A percentile compares a stretch with the other conserved stretches of the same genome.
Evolutionary conservation across 2,888 invertebrate species (phyloP).

Genomic region (Acrobasis suavella): DNA sequence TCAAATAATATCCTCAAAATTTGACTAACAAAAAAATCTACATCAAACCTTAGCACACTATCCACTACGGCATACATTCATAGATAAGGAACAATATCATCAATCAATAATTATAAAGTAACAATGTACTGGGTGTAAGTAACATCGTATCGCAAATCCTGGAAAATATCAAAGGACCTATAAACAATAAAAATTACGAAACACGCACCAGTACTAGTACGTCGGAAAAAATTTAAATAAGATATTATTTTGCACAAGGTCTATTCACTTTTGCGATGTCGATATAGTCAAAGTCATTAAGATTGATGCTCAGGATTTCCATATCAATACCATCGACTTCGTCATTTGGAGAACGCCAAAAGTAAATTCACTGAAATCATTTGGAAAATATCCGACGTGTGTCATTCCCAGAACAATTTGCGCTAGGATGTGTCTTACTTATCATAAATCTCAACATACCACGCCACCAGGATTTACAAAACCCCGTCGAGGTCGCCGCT

Average conservation of each 20-base stretch:
- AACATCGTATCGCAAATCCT: constrained; percentile 17
- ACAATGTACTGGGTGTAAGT: constrained; percentile 46
- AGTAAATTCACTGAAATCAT: constrained; percentile 1
- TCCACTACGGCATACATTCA: constrained; percentile 80
- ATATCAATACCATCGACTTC: too few species aligned
- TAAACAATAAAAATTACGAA: neutral
- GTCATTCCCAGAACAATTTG: neutral
- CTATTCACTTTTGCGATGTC: neutral
- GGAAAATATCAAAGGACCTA: constrained; percentile 21
- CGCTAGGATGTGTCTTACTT: constrained; percentile 14
- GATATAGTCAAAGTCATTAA: neutral
- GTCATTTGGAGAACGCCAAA: neutral
- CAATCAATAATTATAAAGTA: constrained; percentile 68
- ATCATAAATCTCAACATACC: constrained; percentile 9
- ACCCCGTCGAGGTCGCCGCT: constrained; percentile 25
- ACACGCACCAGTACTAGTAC: too few species aligned
- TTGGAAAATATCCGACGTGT: constrained; percentile 4
- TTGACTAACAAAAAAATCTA: constrained; percentile 77
- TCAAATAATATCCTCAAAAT: constrained; percentile 75
- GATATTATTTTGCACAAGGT: neutral
- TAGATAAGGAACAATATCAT: constrained; percentile 80
- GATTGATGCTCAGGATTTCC: too few species aligned
- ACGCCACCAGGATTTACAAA: constrained; percentile 9
- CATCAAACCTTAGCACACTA: constrained; percentile 82
- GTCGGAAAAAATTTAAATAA: neutral